A percentile compares a stretch with the other conserved stretches of the same genome.
Evolutionary conservation across 2,113 vertebrate genomes (phyloP).

Genomic region (Syngnathus typhle): DNA sequence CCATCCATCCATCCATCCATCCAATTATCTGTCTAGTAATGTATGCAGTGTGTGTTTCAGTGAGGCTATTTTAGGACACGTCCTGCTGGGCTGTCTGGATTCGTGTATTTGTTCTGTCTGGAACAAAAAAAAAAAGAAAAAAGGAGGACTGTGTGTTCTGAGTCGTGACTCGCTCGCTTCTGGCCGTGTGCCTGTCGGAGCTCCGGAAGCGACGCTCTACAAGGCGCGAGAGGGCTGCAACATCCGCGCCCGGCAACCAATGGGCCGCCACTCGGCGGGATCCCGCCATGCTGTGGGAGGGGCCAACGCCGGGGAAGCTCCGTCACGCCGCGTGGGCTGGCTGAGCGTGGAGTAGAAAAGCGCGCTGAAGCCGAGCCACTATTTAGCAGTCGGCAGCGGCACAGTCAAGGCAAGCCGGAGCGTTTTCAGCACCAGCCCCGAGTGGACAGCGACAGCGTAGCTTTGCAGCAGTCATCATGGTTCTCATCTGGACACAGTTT

Average conservation of each 20-base stretch:
- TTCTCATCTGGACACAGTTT: constrained; percentile 77
- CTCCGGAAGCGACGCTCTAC: constrained; percentile 70
- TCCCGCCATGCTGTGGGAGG: constrained; percentile 60
- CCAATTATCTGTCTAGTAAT: not conserved
- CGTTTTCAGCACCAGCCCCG: constrained; percentile 51
- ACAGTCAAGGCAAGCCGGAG: constrained; percentile 3
- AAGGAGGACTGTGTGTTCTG: not conserved
- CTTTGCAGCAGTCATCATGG: constrained; percentile 50
- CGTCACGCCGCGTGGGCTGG: constrained; percentile 63
- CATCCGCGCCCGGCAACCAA: constrained; percentile 43
- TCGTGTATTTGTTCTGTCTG: constrained; percentile 25
- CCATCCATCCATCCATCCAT: not conserved
- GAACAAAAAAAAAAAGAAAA: not conserved
- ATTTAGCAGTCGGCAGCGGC: constrained; percentile 38
- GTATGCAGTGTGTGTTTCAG: not conserved
- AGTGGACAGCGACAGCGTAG: constrained; percentile 49
- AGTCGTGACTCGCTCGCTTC: constrained; percentile 10
- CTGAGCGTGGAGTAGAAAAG: constrained; percentile 31
- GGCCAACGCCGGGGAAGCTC: constrained; percentile 69
- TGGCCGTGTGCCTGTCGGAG: constrained; percentile 50
- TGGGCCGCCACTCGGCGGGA: constrained; percentile 41
- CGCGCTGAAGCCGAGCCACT: constrained; percentile 41
- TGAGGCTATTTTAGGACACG: constrained; percentile 12
- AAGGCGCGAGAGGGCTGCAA: constrained; percentile 67
- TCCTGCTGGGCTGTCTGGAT: constrained; percentile 15